Conservation (phyloP, 2,797 vertebrate genomes). For the Sardinella longiceps region DNA sequence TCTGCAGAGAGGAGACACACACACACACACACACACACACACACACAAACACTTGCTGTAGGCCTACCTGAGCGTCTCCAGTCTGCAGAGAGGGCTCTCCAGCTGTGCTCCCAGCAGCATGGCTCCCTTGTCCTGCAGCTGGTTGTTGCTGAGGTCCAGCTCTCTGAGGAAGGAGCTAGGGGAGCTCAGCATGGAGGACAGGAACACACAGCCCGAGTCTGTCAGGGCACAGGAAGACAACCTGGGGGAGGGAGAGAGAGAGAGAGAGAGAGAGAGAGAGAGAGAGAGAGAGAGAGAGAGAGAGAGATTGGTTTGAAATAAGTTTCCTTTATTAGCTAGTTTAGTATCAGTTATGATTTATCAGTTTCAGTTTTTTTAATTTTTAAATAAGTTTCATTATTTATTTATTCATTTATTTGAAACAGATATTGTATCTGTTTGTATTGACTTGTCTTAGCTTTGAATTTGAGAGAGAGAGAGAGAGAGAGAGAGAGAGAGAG, state of each 20-base stretch:
- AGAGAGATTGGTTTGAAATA: constrained; percentile 36
- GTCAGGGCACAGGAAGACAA: neutral
- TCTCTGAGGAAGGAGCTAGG: neutral
- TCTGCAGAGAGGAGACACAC: neutral
- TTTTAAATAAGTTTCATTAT: too few species aligned
- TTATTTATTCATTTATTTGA: too few species aligned
- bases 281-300: neutral
- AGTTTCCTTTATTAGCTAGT: too few species aligned
- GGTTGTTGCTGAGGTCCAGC: neutral
- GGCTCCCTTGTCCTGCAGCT: neutral
- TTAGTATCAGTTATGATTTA: too few species aligned
- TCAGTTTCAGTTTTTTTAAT: too few species aligned
- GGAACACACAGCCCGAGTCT: neutral
- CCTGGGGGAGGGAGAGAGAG: neutral
- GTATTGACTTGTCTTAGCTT: too few species aligned
- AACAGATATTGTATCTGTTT: too few species aligned
- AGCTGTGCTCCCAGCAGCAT: neutral
- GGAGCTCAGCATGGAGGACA: neutral
- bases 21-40: neutral
- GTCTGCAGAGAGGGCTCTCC: neutral
- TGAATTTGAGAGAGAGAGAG: constrained; percentile 45
- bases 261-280: neutral
- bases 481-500: constrained; percentile 41
- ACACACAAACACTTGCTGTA: neutral
- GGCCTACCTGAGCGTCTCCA: neutral